Evolutionary conservation across 2,113 vertebrate species (phyloP).

Genomic region (Rostratula benghalensis): DNA sequence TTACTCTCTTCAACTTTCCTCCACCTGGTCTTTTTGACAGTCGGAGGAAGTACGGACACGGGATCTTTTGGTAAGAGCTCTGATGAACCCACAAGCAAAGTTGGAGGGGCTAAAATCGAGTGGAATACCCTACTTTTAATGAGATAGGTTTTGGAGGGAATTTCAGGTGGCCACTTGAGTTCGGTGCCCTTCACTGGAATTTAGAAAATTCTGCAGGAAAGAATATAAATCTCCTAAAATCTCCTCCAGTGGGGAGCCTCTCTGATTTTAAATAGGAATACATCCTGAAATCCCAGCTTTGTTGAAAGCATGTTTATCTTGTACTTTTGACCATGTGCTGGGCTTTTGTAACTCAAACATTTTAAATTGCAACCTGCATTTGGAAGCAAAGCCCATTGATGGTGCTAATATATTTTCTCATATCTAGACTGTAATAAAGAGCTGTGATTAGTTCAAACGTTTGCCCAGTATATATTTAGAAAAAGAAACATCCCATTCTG

Average conservation of each 20-base stretch:
- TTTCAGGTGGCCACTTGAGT: not conserved
- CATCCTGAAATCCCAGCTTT: not conserved
- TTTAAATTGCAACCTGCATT: not conserved
- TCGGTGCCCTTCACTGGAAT: not conserved
- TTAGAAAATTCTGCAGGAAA: not conserved
- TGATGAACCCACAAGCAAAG: not conserved
- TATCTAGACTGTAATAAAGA: not conserved
- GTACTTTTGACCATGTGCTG: not conserved
- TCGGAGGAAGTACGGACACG: not conserved
- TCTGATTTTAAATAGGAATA: not conserved
- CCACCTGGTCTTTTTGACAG: not conserved
- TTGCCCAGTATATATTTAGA: not conserved
- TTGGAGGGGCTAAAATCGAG: not conserved
- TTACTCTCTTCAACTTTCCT: not conserved
- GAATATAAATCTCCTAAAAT: not conserved
- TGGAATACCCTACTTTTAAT: not conserved
- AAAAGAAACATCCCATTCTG: not conserved
- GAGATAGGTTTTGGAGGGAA: not conserved
- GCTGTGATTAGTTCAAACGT: not conserved
- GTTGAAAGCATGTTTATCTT: not conserved
- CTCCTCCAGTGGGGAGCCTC: not conserved
- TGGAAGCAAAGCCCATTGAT: not conserved
- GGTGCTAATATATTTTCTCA: not conserved
- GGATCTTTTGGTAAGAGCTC: not conserved
- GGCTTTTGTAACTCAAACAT: not conserved